phyloP scores from a whole-genome alignment of 2,888 invertebrate species.

The Villa cingulata region DNA sequence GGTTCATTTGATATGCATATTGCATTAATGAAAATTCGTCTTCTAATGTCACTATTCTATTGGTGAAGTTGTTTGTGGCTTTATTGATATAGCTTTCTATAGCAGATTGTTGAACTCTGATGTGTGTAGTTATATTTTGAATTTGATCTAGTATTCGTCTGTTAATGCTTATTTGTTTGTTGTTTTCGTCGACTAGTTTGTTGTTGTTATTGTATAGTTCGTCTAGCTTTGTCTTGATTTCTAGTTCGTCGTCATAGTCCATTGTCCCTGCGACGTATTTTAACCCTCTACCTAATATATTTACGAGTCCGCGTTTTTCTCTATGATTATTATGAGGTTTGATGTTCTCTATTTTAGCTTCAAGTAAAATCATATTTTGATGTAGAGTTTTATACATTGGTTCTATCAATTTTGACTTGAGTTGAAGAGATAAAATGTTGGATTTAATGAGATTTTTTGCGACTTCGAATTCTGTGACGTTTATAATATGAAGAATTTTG shows the following conservation, averaged over 20 bases:
- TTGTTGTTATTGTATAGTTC: not conserved
- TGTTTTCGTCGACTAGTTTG: not conserved
- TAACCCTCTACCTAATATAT: conserved; percentile 5
- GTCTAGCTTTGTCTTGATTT: not conserved
- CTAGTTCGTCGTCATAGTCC: not conserved
- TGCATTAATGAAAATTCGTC: too few relatives aligned
- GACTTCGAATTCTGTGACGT: not conserved
- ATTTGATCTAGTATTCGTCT: not conserved
- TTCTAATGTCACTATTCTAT: not conserved
- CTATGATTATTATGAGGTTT: not conserved
- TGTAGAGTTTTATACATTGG: not conserved
- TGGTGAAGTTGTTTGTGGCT: not conserved
- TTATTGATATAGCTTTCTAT: not conserved
- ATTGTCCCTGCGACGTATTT: conserved; percentile 5
- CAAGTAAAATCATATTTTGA: not conserved
- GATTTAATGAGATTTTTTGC: not conserved
- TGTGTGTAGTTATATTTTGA: not conserved
- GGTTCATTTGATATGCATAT: too few relatives aligned
- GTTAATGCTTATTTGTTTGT: not conserved
- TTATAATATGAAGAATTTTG: not conserved
- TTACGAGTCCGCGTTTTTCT: conserved; percentile 4
- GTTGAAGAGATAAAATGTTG: not conserved
- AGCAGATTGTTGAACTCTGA: not conserved
- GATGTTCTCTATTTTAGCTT: not conserved
- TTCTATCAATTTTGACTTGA: not conserved